These are phyloP conservation scores for Sminthopsis crassicaudata DNA, from an alignment of 2,113 vertebrate genomes.

Conservation along the genomic window DNA sequence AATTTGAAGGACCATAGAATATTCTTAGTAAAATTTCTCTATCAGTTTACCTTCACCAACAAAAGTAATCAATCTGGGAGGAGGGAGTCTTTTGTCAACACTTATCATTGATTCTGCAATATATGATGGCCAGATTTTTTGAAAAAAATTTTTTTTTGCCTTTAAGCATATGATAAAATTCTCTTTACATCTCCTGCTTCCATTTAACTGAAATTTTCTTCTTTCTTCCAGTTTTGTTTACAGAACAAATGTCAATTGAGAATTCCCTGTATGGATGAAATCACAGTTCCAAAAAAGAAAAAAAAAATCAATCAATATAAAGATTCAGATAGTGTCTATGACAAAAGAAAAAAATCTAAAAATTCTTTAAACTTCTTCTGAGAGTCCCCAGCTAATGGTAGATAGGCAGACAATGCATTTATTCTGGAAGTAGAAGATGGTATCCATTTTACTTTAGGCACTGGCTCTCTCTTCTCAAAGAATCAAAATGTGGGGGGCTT, in stretches of 20 bases:
- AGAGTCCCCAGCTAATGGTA: constrained; percentile 66
- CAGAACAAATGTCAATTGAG: not conserved
- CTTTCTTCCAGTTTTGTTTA: not conserved
- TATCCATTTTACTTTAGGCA: constrained; percentile 40
- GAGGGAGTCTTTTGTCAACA: not conserved
- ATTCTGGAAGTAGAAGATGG: constrained; percentile 32
- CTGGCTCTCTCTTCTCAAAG: constrained; percentile 45
- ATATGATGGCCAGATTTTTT: not conserved
- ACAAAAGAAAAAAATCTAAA: constrained; percentile 70
- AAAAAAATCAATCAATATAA: not conserved
- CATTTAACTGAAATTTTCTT: not conserved
- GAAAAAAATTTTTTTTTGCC: not conserved
- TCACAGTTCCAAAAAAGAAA: not conserved
- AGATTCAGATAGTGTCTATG: constrained; percentile 55
- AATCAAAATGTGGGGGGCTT: constrained; percentile 24
- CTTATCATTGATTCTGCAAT: not conserved
- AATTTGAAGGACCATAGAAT: not conserved
- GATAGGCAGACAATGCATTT: constrained; percentile 57
- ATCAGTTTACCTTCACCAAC: not conserved
- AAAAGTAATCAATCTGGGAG: not conserved
- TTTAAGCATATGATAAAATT: not conserved
- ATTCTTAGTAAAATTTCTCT: not conserved
- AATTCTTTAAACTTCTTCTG: constrained; percentile 67
- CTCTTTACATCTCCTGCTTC: not conserved
- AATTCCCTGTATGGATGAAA: not conserved